Evolutionary conservation across 1,140 invertebrate species (phyloP).

Genomic region (Heliothis subflexa): DNA sequence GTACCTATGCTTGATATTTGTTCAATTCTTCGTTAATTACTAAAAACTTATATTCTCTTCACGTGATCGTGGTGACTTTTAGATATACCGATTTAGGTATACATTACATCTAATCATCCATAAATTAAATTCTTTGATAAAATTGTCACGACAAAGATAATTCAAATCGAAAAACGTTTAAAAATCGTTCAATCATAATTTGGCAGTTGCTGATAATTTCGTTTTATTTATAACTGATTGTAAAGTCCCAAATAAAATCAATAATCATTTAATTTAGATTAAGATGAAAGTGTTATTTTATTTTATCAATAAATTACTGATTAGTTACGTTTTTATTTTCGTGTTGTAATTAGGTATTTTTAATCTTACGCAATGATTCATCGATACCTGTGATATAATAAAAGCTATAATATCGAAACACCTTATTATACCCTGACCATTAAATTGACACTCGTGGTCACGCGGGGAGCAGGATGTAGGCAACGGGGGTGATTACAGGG

Average conservation of each 20-base stretch:
- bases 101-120: not conserved
- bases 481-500: no score
- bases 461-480: no score
- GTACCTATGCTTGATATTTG: not conserved
- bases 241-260: slow-evolving; percentile 6
- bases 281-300: slow-evolving; percentile 34
- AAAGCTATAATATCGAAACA: no score
- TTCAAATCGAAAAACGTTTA: slow-evolving; percentile 60
- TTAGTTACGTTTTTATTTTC: slow-evolving; percentile 25
- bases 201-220: slow-evolving; percentile 41
- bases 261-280: slow-evolving; percentile 28
- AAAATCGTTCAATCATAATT: slow-evolving; percentile 63
- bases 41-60: not conserved
- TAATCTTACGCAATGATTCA: not conserved
- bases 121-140: slow-evolving; percentile 11
- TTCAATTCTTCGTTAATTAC: not conserved
- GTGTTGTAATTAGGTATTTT: not conserved
- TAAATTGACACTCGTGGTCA: no score
- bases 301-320: slow-evolving; percentile 17
- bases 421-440: no score
- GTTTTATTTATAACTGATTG: slow-evolving; percentile 11
- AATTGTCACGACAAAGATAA: slow-evolving; percentile 15
- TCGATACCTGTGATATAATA: not conserved
- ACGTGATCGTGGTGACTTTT: not conserved
- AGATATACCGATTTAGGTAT: not conserved